These are phyloP conservation scores for Lepeophtheirus salmonis DNA, from an alignment of 1,140 invertebrate genomes.

Conservation along the genomic window DNA sequence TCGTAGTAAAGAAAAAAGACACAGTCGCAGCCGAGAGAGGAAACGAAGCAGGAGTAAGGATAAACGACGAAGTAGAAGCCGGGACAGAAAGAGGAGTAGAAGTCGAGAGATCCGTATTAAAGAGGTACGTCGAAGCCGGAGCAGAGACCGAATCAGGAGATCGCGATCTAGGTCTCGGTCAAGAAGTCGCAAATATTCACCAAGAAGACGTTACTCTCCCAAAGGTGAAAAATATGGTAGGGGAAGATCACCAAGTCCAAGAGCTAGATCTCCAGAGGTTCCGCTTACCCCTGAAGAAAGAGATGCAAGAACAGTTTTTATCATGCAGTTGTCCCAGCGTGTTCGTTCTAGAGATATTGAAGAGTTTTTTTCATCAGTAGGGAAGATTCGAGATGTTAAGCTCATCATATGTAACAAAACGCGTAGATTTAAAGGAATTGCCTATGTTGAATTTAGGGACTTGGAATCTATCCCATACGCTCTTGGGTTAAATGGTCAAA, in stretches of 20 bases:
- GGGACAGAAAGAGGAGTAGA: constrained; percentile 25
- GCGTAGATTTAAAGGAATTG: constrained; percentile 92
- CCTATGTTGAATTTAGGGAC: constrained; percentile 97
- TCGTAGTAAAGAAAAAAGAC: not conserved
- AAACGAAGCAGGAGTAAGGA: constrained; percentile 18
- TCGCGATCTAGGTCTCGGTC: constrained; percentile 22
- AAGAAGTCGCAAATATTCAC: constrained; percentile 1
- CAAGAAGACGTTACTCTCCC: constrained; percentile 18
- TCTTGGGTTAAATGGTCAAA: constrained; percentile 87
- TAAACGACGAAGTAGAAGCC: constrained; percentile 26
- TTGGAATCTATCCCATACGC: constrained; percentile 92
- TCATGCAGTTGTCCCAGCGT: constrained; percentile 83
- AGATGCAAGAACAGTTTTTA: constrained; percentile 94
- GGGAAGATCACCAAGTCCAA: constrained; percentile 18
- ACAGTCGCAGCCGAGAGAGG: not conserved
- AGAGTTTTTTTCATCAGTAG: constrained; percentile 97
- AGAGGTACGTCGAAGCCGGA: constrained; percentile 13
- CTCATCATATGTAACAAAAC: constrained; percentile 99
- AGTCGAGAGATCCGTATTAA: constrained; percentile 20
- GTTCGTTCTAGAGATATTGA: constrained; percentile 88
- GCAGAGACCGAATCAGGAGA: constrained; percentile 1
- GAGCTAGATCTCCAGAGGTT: constrained; percentile 14
- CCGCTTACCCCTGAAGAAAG: constrained; percentile 91
- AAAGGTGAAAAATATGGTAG: constrained; percentile 26
- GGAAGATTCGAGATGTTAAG: constrained; percentile 86